A percentile compares a stretch with the other conserved stretches of the same genome.
phyloP scores from a whole-genome alignment of 2,888 invertebrate genomes.

The Melanargia galathea region DNA sequence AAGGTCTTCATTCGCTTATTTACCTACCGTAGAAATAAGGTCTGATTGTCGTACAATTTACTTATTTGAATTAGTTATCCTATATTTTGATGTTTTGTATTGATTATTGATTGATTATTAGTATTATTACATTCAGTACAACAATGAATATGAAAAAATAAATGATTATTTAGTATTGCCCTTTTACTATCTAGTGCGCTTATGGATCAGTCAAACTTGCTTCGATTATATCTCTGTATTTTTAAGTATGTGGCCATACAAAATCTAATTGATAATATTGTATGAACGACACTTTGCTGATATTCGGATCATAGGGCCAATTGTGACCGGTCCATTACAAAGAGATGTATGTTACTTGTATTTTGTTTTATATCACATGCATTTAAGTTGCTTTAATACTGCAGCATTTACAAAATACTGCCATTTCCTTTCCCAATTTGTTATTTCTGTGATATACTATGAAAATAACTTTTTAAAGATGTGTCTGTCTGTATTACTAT shows the following conservation, averaged over 20 bases:
- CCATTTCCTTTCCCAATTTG: slow-evolving; percentile 48
- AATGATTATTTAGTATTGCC: too few relatives aligned
- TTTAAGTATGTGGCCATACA: too few relatives aligned
- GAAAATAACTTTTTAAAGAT: slow-evolving; percentile 19
- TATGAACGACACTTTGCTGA: too few relatives aligned
- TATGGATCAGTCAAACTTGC: too few relatives aligned
- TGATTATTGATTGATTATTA: too few relatives aligned
- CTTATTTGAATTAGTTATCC: not conserved
- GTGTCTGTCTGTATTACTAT: slow-evolving; percentile 33
- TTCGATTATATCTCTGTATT: too few relatives aligned
- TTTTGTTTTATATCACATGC: not conserved
- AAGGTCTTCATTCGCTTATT: slow-evolving; percentile 42
- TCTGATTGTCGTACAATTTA: not conserved
- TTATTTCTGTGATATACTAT: slow-evolving; percentile 56
- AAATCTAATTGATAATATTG: too few relatives aligned
- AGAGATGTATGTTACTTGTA: not conserved
- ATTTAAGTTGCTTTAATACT: slow-evolving; percentile 2
- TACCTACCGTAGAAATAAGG: slow-evolving; percentile 36
- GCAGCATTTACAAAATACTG: slow-evolving; percentile 46
- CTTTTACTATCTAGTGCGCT: too few relatives aligned
- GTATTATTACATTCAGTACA: too few relatives aligned
- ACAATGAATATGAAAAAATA: too few relatives aligned
- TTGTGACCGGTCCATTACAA: too few relatives aligned
- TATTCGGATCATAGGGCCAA: too few relatives aligned
- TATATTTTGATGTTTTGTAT: not conserved